A percentile compares a stretch with the other conserved stretches of the same genome.
These are phyloP conservation scores for Dryadula phaetusa DNA, from an alignment of 2,888 invertebrate genomes.

Conservation along the genomic window DNA sequence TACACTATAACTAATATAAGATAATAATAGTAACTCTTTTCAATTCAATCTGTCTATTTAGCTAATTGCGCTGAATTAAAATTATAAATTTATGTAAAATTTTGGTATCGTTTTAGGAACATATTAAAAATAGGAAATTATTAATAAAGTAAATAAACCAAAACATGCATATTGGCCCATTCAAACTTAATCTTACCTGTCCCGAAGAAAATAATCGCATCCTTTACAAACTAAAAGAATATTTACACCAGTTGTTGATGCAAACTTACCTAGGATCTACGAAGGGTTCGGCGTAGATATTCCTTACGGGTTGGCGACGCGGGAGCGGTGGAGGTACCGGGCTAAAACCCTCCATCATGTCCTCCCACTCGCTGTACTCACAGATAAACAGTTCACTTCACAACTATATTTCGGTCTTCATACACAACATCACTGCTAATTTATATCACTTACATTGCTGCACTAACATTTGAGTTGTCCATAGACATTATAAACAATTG, in stretches of 20 bases:
- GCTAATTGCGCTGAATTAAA: too few species aligned
- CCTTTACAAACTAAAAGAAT: not conserved
- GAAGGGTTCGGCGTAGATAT: constrained; percentile 88
- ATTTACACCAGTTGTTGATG: constrained; percentile 4
- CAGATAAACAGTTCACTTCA: constrained; percentile 69
- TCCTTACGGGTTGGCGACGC: constrained; percentile 85
- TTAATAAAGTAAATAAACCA: too few species aligned
- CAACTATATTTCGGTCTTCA: constrained; percentile 61
- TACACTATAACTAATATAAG: too few species aligned
- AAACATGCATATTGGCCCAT: too few species aligned
- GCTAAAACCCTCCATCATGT: constrained; percentile 83
- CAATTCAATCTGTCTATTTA: too few species aligned
- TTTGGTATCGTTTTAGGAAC: too few species aligned
- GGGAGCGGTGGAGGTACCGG: constrained; percentile 86
- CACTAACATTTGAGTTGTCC: constrained; percentile 58
- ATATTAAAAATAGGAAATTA: too few species aligned
- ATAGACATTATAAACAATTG: constrained; percentile 50
- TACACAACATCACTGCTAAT: constrained; percentile 69
- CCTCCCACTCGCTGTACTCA: constrained; percentile 81
- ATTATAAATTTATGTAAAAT: too few species aligned
- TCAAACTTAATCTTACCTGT: not conserved
- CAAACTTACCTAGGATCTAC: constrained; percentile 83
- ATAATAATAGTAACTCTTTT: too few species aligned
- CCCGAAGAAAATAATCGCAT: not conserved
- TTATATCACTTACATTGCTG: constrained; percentile 74